phyloP scores from a whole-genome alignment of 2,113 vertebrate species.

The Eclectus roratus region DNA sequence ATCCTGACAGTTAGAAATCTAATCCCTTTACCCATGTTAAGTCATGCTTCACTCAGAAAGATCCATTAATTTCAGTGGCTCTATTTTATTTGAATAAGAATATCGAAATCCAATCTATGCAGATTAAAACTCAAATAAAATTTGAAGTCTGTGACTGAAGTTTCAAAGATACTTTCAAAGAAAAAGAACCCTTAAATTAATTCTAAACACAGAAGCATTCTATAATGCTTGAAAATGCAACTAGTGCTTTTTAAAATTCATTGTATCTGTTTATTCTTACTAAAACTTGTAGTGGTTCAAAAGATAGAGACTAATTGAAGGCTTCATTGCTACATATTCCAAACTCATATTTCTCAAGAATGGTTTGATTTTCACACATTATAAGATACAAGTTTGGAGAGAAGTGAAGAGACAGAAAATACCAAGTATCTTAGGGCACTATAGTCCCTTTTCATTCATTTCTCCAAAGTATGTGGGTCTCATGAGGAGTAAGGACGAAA shows the following conservation, averaged over 20 bases:
- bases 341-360: not conserved
- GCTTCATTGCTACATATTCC: not conserved
- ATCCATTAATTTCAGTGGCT: not conserved
- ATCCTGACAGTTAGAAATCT: not conserved
- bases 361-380: not conserved
- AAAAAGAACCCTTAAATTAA: not conserved
- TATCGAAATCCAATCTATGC: slow-evolving; percentile 5
- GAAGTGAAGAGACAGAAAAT: not conserved
- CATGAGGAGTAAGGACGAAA: not conserved
- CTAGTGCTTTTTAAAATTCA: not conserved
- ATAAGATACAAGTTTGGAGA: not conserved
- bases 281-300: slow-evolving; percentile 27
- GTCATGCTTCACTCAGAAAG: not conserved
- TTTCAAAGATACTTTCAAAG: slow-evolving; percentile 38
- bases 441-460: not conserved
- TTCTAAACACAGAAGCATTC: slow-evolving; percentile 21
- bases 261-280: slow-evolving; percentile 35
- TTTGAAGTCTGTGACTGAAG: slow-evolving; percentile 28
- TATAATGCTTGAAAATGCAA: slow-evolving; percentile 3
- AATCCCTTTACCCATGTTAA: not conserved
- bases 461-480: not conserved
- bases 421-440: not conserved
- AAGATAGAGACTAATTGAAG: slow-evolving; percentile 12
- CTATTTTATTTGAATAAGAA: slow-evolving; percentile 8
- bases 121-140: slow-evolving; percentile 39